phyloP scores from a whole-genome alignment of 2,113 vertebrate genomes.

The Pardalotus punctatus region DNA sequence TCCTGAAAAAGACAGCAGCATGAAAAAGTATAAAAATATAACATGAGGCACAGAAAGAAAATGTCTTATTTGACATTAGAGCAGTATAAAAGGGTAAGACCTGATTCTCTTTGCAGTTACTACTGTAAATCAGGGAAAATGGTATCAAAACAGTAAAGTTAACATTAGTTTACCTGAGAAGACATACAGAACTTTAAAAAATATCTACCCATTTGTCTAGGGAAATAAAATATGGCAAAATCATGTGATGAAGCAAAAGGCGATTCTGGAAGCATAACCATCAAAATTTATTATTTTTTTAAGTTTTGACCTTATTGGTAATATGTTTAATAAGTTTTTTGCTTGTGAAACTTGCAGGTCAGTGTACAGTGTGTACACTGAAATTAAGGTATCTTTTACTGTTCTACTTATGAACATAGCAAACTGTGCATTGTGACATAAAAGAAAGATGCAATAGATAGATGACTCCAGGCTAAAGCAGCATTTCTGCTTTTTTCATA shows the following conservation, averaged over 20 bases:
- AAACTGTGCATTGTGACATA: not conserved
- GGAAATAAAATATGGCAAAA: not conserved
- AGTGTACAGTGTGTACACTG: not conserved
- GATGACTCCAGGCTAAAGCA: not conserved
- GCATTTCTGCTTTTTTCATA: not conserved
- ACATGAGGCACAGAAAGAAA: not conserved
- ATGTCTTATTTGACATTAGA: not conserved
- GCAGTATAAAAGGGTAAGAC: not conserved
- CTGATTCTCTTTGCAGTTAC: not conserved
- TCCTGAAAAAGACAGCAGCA: constrained; percentile 7
- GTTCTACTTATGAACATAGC: not conserved
- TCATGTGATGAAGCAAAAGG: not conserved
- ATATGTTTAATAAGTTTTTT: not conserved
- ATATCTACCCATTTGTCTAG: not conserved
- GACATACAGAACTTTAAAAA: not conserved
- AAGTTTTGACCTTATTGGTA: not conserved
- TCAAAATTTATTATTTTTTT: not conserved
- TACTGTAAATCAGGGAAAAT: not conserved
- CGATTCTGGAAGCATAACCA: not conserved
- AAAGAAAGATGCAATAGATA: not conserved
- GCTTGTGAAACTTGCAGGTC: not conserved
- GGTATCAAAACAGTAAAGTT: not conserved
- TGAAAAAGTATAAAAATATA: constrained; percentile 18
- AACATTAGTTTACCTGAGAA: not conserved
- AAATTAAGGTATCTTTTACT: not conserved